Evolutionary conservation across 92 coral and sea anemone species (phyloP).

Genomic region (Desmophyllum pertusum): DNA sequence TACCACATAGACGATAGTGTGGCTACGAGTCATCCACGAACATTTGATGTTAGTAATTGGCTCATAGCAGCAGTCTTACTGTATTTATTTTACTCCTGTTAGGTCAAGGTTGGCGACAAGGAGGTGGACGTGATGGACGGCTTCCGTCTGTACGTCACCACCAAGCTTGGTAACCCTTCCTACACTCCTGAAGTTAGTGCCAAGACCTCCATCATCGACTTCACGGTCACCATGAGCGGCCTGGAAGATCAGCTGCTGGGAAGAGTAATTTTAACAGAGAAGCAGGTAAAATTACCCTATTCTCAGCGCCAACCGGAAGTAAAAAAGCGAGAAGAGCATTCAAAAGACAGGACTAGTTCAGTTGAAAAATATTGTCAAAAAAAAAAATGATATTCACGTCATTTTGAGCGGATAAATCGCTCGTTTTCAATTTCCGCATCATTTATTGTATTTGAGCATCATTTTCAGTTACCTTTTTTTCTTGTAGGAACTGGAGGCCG

Average conservation of each 20-base stretch:
- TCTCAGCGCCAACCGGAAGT: too few species aligned
- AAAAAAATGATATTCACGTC: too few species aligned
- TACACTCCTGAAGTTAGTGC: slow-evolving; percentile 99
- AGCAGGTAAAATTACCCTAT: slow-evolving; percentile 79
- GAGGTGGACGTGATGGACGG: slow-evolving; percentile 98
- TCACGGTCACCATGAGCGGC: slow-evolving; percentile 99
- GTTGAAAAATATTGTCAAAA: too few species aligned
- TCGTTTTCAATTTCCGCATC: not conserved
- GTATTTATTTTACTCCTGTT: not conserved
- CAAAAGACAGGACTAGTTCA: too few species aligned
- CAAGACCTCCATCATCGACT: slow-evolving; percentile 97
- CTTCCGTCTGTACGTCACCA: slow-evolving; percentile 91
- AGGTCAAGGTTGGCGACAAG: slow-evolving; percentile 99
- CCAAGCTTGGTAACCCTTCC: slow-evolving; percentile 99
- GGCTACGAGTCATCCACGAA: too few species aligned
- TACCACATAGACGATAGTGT: too few species aligned
- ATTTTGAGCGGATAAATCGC: too few species aligned
- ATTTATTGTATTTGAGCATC: too few species aligned
- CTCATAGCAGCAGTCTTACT: too few species aligned
- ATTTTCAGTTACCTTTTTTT: too few species aligned
- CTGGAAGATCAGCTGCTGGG: slow-evolving; percentile 99
- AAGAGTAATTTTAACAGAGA: slow-evolving; percentile 93
- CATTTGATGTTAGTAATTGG: too few species aligned
- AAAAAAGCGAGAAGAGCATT: too few species aligned
- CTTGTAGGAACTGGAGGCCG: slow-evolving; percentile 92